These are phyloP conservation scores for Micromesistius poutassou DNA, from an alignment of 2,797 vertebrate species.

Conservation along the genomic window DNA sequence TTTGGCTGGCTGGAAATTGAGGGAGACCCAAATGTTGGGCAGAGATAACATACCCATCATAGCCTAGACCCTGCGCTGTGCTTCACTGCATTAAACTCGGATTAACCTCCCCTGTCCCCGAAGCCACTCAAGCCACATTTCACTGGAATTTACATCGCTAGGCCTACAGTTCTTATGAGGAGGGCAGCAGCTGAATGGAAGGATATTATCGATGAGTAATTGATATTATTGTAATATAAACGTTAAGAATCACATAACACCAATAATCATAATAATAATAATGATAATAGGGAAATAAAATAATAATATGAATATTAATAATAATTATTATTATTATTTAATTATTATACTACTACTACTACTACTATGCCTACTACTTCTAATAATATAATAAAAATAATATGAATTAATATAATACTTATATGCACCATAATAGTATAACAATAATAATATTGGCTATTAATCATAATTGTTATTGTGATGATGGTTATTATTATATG, in stretches of 20 bases:
- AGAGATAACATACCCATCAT: constrained; percentile 95
- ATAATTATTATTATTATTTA: constrained; percentile 32
- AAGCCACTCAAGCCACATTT: constrained; percentile 81
- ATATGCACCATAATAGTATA: neutral
- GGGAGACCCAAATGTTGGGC: constrained; percentile 96
- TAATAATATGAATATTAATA: constrained; percentile 52
- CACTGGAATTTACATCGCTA: constrained; percentile 85
- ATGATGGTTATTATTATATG: neutral
- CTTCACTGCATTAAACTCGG: constrained; percentile 95
- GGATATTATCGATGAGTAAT: neutral
- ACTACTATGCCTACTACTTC: constrained; percentile 4
- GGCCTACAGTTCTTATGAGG: constrained; percentile 67
- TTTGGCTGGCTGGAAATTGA: constrained; percentile 96
- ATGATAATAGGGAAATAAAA: constrained; percentile 44
- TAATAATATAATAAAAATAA: neutral
- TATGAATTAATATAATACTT: constrained; percentile 7
- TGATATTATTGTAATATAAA: neutral
- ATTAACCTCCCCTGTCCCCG: constrained; percentile 90
- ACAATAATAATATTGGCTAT: neutral
- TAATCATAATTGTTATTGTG: constrained; percentile 3
- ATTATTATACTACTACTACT: constrained; percentile 18
- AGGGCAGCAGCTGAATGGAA: constrained; percentile 32
- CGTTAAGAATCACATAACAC: constrained; percentile 21
- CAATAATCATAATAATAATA: constrained; percentile 53
- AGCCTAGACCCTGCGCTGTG: constrained; percentile 88